Conservation (phyloP, 2,113 vertebrate species). For the Heterotilapia buettikoferi region DNA sequence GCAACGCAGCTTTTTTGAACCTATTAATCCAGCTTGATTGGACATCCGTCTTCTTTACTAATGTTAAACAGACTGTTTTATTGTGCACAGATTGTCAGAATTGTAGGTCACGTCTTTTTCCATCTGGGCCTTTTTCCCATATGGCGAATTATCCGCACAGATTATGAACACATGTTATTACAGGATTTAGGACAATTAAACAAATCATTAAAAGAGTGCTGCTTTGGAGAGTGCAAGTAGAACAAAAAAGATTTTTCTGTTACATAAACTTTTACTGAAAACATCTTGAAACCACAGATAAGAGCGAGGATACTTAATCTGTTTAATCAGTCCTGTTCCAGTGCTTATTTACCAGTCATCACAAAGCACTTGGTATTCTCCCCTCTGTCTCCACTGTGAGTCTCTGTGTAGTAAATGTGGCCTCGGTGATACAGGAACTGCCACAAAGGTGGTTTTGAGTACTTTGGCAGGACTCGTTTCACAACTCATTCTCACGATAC, state of each 20-base stretch:
- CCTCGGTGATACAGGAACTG: accelerated
- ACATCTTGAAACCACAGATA: background rate
- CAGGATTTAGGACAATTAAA: background rate
- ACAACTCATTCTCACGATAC: accelerated
- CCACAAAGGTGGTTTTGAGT: background rate
- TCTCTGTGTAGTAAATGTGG: background rate
- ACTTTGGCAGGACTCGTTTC: background rate
- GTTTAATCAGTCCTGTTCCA: accelerated
- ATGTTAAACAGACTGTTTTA: background rate
- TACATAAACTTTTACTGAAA: background rate
- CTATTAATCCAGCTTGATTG: background rate
- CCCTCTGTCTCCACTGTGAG: background rate
- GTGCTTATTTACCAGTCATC: background rate
- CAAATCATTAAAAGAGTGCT: background rate
- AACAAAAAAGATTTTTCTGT: background rate
- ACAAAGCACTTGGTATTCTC: background rate
- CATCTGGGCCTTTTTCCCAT: background rate
- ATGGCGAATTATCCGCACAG: background rate
- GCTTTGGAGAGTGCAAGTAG: background rate
- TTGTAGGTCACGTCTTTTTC: background rate
- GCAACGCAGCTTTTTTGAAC: background rate
- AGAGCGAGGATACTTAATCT: background rate
- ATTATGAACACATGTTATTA: background rate
- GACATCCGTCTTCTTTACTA: background rate
- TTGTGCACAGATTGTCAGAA: background rate